Conservation (phyloP, 2,888 invertebrate species). For the Tipula confusa region DNA sequence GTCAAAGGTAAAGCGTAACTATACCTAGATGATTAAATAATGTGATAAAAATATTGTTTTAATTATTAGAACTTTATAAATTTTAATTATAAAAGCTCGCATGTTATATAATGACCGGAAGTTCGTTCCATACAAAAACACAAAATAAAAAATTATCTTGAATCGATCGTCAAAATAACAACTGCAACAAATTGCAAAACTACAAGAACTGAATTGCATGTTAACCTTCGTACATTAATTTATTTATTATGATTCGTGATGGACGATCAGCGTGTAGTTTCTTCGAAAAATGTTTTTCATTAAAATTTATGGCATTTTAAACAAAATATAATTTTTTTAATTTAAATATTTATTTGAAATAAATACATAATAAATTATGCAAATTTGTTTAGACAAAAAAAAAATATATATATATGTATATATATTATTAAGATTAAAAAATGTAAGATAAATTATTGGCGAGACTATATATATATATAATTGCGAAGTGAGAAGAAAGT, state of each 20-base stretch:
- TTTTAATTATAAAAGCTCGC: no score
- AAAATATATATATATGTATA: no score
- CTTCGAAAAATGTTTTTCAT: not conserved
- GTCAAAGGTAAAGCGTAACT: no score
- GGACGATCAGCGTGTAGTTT: not conserved
- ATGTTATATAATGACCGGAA: no score
- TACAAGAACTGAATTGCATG: not conserved
- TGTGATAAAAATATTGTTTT: no score
- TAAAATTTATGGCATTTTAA: not conserved
- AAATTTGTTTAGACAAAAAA: conserved; percentile 1
- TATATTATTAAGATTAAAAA: not conserved
- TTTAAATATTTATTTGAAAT: not conserved
- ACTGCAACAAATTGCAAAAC: not conserved
- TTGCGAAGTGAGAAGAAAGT: not conserved
- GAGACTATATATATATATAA: no score
- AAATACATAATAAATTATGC: not conserved
- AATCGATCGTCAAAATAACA: not conserved
- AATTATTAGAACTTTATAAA: no score
- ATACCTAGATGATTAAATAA: no score
- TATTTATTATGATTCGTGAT: conserved; percentile 15
- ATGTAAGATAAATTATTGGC: not conserved
- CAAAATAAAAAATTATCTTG: no score
- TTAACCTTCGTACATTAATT: not conserved
- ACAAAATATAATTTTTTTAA: not conserved
- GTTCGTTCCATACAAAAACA: no score